Base-by-base conservation (phyloP, 2,113 vertebrate species). In the Oncorhynchus tshawytscha region DNA sequence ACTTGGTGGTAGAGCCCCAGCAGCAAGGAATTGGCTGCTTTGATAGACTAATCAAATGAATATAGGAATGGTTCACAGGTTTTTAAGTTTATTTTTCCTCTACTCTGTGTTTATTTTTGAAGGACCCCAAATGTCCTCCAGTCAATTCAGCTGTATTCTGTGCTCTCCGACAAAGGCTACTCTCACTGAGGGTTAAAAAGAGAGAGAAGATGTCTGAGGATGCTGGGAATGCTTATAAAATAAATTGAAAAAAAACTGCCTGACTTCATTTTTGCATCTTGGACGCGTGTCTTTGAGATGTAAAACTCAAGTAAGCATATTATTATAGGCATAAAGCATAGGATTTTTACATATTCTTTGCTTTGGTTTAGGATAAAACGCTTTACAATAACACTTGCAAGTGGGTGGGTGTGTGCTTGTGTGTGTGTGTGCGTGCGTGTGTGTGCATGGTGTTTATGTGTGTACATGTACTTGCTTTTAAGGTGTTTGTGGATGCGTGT, bases 281-380 rank as follows among this genome's bases (percentile, higher is more conserved):
- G 49, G 49, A 51, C 3, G 3, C 1, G n/a, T 24, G 54, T 57
- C 69, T 78, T 45, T 45, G 81, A 82, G 80, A 68, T 81, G 75
- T 79, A 77, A 79, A 85, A 76, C 25, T 5, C 5, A 45, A 7
- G 18, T 62, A 22, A 68, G 77, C 67, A 70, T 59, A 20, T 70
- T 57, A 57, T 83, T 82, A 79, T 79, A 18, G 51, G 16, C 5
- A 77, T 45, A 25, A 64, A 75, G 39, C 39, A 45, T 11, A 45
- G 72, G 76, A 78, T 64, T 78, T 22, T 72, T 68, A 45, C 67
- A 16, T 67, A 72, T 73, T 57, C 62, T 34, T 62, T n/a, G 49
- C 18, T 13, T 24, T 15, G 0, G 29, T 62, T 68, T 18, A 20
- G 62, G 57, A 62, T 22, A 78, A 72, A 62, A 48, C 51, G 49